Conservation (phyloP, 2,797 vertebrate genomes). For the Natrix natrix region DNA sequence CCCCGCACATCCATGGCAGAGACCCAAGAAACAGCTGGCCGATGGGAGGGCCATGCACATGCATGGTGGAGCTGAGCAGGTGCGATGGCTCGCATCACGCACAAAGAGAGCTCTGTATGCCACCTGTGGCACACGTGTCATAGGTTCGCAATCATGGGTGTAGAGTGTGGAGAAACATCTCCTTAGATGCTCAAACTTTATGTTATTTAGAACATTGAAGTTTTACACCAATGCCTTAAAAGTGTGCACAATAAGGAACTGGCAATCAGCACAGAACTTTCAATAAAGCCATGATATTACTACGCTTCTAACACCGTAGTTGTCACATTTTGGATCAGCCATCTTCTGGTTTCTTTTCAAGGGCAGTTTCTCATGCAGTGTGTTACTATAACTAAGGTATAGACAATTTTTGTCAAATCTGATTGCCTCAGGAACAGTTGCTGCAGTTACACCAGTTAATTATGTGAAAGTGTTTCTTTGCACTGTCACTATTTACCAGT, state of each 20-base stretch:
- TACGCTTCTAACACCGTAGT: not conserved
- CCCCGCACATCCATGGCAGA: no score
- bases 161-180: no score
- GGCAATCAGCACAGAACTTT: not conserved
- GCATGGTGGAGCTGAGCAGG: no score
- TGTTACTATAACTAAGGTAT: not conserved
- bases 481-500: not conserved
- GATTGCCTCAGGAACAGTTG: not conserved
- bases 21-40: no score
- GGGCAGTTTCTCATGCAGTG: not conserved
- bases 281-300: not conserved
- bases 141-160: no score
- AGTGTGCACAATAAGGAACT: not conserved
- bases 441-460: not conserved
- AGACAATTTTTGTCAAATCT: not conserved
- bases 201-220: not conserved
- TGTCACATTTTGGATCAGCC: not conserved
- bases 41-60: no score
- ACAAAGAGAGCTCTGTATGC: no score
- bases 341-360: not conserved
- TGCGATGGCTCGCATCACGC: no score
- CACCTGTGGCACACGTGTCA: no score
- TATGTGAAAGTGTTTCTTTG: not conserved
- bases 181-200: not conserved
- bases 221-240: not conserved